Evolutionary conservation across 64 coral and sea anemone genomes (phyloP).

Genomic region (Cladopsammia gracilis): DNA sequence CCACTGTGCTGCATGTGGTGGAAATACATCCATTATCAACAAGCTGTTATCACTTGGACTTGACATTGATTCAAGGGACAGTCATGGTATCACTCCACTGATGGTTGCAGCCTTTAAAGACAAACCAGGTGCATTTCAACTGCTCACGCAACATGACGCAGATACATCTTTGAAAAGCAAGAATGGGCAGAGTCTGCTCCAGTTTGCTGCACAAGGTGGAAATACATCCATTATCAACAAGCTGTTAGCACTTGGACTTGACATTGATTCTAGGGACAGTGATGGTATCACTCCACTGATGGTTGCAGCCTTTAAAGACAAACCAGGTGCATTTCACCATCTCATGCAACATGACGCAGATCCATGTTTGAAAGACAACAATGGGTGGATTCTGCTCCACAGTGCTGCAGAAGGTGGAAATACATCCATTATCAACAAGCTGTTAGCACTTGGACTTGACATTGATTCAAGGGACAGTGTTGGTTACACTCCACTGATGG

Average conservation of each 20-base stretch:
- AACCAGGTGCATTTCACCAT: background rate
- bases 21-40: background rate
- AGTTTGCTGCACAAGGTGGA: background rate
- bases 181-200: background rate
- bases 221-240: background rate
- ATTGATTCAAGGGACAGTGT: background rate
- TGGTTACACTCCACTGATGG: background rate
- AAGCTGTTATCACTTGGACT: background rate
- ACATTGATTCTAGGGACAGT: background rate
- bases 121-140: background rate
- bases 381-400: background rate
- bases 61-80: constrained; percentile 4
- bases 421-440: background rate
- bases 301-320: background rate
- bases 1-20: background rate
- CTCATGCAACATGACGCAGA: background rate
- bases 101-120: background rate
- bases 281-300: background rate
- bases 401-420: background rate
- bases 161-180: background rate
- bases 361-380: background rate
- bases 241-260: background rate
- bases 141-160: background rate
- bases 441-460: background rate
- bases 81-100: background rate